These are phyloP conservation scores for Microtus oregoni DNA, from an alignment of 2,113 vertebrate genomes.

Conservation along the genomic window DNA sequence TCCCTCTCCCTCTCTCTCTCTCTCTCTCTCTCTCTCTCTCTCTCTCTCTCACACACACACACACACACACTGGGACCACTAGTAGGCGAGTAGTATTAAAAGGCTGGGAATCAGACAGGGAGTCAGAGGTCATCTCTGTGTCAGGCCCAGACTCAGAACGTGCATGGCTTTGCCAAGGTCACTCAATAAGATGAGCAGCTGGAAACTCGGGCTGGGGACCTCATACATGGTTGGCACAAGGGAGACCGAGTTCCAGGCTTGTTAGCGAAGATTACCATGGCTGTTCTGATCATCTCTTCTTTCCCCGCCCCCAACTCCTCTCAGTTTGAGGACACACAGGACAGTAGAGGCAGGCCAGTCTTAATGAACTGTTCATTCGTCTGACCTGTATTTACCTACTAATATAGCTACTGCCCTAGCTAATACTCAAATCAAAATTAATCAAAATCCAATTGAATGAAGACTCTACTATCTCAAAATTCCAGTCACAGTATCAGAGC, in stretches of 20 bases:
- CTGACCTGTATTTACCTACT: not conserved
- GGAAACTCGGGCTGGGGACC: rapidly evolving
- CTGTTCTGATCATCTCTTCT: not conserved
- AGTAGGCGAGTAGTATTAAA: not conserved
- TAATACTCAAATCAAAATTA: not conserved
- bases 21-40: too few species aligned
- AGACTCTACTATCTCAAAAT: not conserved
- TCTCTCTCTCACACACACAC: not conserved
- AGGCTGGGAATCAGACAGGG: not conserved
- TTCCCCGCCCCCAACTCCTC: not conserved
- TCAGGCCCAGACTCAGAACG: not conserved
- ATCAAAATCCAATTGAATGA: not conserved
- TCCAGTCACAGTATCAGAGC: not conserved
- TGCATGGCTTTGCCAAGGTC: not conserved
- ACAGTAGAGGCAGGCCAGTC: not conserved
- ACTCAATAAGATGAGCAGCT: not conserved
- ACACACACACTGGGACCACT: too few species aligned
- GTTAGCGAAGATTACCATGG: not conserved
- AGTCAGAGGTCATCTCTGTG: not conserved
- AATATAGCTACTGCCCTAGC: not conserved
- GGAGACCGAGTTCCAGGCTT: not conserved
- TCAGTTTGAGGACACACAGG: rapidly evolving
- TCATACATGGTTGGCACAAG: not conserved
- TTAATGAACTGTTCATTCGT: not conserved
- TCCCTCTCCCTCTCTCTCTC: too few species aligned